Evolutionary conservation across 2,113 vertebrate species (phyloP).

Genomic region (Platycercus adscitus): DNA sequence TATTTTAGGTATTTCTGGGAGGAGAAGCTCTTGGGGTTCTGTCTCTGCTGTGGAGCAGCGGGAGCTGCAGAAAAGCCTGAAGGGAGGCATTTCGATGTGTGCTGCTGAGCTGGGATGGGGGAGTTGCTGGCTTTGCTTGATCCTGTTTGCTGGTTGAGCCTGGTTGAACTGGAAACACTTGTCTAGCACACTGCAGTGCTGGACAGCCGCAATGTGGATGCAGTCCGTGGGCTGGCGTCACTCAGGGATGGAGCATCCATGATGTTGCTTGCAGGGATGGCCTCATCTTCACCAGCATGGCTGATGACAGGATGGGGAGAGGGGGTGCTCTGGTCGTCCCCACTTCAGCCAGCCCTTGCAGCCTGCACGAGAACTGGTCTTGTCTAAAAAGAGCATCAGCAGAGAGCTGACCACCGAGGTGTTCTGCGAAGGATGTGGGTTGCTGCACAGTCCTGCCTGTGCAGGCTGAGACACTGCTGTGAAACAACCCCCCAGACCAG

Average conservation of each 20-base stretch:
- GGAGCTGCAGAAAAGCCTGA: background rate
- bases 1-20: background rate
- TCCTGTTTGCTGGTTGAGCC: background rate
- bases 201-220: background rate
- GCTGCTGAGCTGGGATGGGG: background rate
- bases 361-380: rapidly evolving
- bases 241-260: rapidly evolving
- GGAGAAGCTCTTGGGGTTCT: background rate
- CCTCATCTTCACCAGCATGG: rapidly evolving
- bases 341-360: rapidly evolving
- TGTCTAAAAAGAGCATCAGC: rapidly evolving
- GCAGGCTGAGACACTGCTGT: background rate
- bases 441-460: background rate
- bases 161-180: rapidly evolving
- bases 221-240: rapidly evolving
- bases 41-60: background rate
- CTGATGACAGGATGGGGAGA: too few species aligned
- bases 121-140: background rate
- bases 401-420: rapidly evolving
- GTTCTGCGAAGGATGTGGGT: background rate
- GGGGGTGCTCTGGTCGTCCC: background rate
- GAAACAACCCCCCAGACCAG: rapidly evolving
- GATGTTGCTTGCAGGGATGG: background rate
- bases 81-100: rapidly evolving
- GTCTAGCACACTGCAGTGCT: rapidly evolving